Conservation (phyloP, 2,888 invertebrate species). For the Meiosimyza decipiens region DNA sequence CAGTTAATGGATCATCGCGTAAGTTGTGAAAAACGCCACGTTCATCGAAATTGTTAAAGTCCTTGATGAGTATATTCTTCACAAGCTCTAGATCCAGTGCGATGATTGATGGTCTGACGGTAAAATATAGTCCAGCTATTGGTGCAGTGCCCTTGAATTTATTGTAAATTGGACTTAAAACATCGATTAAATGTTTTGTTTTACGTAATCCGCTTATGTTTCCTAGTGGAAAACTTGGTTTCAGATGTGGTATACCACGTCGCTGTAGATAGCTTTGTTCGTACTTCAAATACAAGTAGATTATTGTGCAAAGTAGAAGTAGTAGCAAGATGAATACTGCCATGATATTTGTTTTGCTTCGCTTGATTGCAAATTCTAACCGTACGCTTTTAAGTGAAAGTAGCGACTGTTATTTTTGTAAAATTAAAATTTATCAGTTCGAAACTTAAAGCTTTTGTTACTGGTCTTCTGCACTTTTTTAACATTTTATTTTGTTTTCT, state of each 20-base stretch:
- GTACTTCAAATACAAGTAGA: slow-evolving; percentile 32
- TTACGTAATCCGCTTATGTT: slow-evolving; percentile 37
- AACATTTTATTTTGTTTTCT: too few relatives aligned
- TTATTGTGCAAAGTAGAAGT: slow-evolving; percentile 1
- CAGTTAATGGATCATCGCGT: slow-evolving; percentile 56
- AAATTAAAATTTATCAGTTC: too few relatives aligned
- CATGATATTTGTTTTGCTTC: neutral
- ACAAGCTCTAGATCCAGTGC: slow-evolving; percentile 49
- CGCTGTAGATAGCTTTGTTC: slow-evolving; percentile 41
- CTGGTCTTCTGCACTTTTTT: too few relatives aligned
- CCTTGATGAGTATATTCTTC: slow-evolving; percentile 47
- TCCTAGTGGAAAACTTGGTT: slow-evolving; percentile 40
- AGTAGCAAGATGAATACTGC: slow-evolving; percentile 23
- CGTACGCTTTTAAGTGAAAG: too few relatives aligned
- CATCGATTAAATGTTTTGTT: slow-evolving; percentile 29
- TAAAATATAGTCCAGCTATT: slow-evolving; percentile 53
- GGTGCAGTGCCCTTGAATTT: slow-evolving; percentile 48
- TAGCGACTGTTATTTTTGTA: too few relatives aligned
- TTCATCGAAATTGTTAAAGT: slow-evolving; percentile 56
- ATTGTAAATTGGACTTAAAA: slow-evolving; percentile 45
- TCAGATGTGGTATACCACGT: slow-evolving; percentile 42
- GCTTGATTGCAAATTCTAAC: too few relatives aligned
- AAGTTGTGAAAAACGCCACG: slow-evolving; percentile 55
- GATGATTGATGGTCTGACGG: slow-evolving; percentile 47
- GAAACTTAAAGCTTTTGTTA: too few relatives aligned